These are phyloP conservation scores for Herpetotheres cachinnans DNA, from an alignment of 2,113 vertebrate genomes.

Conservation along the genomic window DNA sequence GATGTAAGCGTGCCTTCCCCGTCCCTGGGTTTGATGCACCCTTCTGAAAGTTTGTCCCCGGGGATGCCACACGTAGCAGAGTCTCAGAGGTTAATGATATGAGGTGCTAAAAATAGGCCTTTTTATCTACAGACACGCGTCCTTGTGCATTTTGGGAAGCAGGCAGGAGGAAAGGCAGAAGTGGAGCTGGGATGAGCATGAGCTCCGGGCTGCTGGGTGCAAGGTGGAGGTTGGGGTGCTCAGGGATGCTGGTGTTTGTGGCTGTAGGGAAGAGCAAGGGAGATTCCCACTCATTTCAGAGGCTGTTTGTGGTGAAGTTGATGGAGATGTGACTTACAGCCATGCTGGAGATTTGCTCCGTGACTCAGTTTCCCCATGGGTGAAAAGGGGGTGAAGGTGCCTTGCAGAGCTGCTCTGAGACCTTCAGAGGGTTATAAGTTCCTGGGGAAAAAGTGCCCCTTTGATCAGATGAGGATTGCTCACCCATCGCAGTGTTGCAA, in stretches of 20 bases:
- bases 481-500: fast-evolving
- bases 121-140: not conserved
- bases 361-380: not conserved
- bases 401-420: not conserved
- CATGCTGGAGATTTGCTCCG: fast-evolving
- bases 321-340: not conserved
- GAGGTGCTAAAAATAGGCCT: not conserved
- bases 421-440: not conserved
- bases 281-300: fast-evolving
- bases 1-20: not conserved
- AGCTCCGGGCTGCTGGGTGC: not conserved
- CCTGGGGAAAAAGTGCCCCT: not conserved
- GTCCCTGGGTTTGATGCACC: not conserved
- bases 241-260: not conserved
- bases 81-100: not conserved
- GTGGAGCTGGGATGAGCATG: fast-evolving
- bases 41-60: not conserved
- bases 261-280: not conserved
- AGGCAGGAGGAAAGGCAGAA: not conserved
- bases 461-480: not conserved
- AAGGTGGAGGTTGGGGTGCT: fast-evolving
- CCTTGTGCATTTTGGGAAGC: not conserved
- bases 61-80: not conserved
- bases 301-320: fast-evolving
- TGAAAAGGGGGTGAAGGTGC: not conserved